A percentile compares a stretch with the other conserved stretches of the same genome.
Conservation (phyloP, 2,113 vertebrate genomes). For the Cyprinodon variegatus region DNA sequence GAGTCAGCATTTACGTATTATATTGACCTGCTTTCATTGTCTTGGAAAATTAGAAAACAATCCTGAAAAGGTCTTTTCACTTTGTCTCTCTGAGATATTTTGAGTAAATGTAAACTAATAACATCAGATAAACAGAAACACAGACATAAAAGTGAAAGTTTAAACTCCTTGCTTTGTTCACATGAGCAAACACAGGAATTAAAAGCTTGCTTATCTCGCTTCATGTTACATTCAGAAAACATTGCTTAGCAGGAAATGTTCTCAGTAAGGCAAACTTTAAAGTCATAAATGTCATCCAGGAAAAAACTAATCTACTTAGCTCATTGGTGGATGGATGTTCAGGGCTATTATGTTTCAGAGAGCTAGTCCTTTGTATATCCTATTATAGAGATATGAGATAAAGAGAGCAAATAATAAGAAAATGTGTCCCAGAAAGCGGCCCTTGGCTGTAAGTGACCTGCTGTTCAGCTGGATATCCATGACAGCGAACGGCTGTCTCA, state of each 20-base stretch:
- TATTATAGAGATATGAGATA: neutral
- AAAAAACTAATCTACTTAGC: constrained; percentile 31
- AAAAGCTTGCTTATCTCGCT: neutral
- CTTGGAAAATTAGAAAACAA: no score
- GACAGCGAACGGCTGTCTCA: neutral
- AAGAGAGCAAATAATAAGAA: constrained; percentile 10
- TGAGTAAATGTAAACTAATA: no score
- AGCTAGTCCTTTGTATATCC: constrained; percentile 30
- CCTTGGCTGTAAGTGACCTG: neutral
- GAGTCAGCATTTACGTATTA: no score
- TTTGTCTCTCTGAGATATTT: no score
- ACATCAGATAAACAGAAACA: neutral
- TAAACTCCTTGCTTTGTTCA: neutral
- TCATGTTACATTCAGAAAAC: neutral
- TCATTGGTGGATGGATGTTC: constrained; percentile 24
- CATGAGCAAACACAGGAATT: neutral
- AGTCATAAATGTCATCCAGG: constrained; percentile 10
- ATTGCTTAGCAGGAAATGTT: neutral
- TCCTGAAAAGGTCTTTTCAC: no score
- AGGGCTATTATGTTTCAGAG: constrained; percentile 9
- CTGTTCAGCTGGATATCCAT: neutral
- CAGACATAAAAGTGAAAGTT: neutral
- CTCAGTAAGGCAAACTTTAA: neutral
- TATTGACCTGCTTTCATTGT: no score
- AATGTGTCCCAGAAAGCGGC: neutral